phyloP scores from a whole-genome alignment of 1,140 invertebrate species.

The Eupeodes corollae region DNA sequence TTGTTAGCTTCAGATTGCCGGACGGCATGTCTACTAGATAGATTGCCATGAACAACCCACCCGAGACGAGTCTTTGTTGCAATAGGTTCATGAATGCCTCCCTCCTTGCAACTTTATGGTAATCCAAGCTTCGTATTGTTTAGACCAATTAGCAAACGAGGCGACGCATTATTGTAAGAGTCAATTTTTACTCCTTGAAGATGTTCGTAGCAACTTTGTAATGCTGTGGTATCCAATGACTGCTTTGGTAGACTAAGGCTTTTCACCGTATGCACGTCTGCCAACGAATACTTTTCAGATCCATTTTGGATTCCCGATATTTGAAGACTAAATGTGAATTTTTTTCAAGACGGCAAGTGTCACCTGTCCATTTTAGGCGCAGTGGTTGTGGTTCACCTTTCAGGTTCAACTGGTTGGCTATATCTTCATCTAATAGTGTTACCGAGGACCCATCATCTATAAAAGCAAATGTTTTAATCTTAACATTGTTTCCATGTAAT shows the following conservation, averaged over 20 bases:
- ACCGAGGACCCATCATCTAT: conserved; percentile 2
- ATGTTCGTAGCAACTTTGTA: not conserved
- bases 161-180: not conserved
- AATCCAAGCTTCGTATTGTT: not conserved
- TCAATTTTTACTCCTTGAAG: not conserved
- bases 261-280: conserved; percentile 1
- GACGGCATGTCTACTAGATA: not conserved
- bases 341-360: not conserved
- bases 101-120: not conserved
- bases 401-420: not conserved
- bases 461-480: conserved; percentile 1
- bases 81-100: not conserved
- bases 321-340: not conserved
- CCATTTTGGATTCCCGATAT: not conserved
- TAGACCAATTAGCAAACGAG: conserved; percentile 2
- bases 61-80: conserved; percentile 1
- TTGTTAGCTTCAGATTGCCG: too few relatives aligned
- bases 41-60: conserved; percentile 5
- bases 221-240: not conserved
- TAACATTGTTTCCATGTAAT: not conserved
- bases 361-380: conserved; percentile 3
- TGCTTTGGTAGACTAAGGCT: not conserved
- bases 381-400: not conserved
- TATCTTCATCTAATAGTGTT: conserved; percentile 1
- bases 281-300: too few relatives aligned